Evolutionary conservation across 2,113 vertebrate species (phyloP).

Genomic region (Sinocyclocheilus anophthalmus): DNA sequence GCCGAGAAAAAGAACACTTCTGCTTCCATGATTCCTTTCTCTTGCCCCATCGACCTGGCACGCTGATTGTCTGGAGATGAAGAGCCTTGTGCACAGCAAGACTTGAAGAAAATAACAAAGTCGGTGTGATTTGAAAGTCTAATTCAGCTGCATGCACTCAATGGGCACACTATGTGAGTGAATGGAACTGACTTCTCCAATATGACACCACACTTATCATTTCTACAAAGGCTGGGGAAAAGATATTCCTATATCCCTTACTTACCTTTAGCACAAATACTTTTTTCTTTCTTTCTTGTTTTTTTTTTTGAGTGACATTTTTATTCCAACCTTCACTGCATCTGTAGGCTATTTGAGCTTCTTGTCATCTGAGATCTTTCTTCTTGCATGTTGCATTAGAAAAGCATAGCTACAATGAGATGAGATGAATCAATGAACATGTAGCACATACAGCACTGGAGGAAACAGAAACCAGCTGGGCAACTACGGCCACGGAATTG

Average conservation of each 20-base stretch:
- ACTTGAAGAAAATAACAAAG: slow-evolving; percentile 45
- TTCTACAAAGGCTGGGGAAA: background rate
- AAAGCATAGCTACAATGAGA: slow-evolving; percentile 17
- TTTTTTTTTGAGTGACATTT: background rate
- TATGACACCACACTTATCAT: slow-evolving; percentile 18
- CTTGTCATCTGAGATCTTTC: background rate
- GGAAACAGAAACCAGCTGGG: slow-evolving; percentile 27
- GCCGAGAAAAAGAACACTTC: slow-evolving; percentile 29
- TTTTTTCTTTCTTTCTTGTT: background rate
- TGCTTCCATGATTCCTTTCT: slow-evolving; percentile 22
- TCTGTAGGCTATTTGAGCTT: background rate
- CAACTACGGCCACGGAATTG: slow-evolving; percentile 7
- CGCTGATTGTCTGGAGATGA: slow-evolving; percentile 39
- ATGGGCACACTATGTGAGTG: slow-evolving; percentile 4
- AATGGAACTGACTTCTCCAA: slow-evolving; percentile 18
- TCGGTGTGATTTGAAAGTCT: slow-evolving; percentile 41
- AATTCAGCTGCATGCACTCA: slow-evolving; percentile 20
- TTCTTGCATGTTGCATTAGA: background rate
- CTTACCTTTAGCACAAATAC: background rate
- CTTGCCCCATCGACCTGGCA: slow-evolving; percentile 29
- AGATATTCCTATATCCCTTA: background rate
- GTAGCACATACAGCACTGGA: slow-evolving; percentile 1
- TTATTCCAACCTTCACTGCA: background rate
- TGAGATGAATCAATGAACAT: slow-evolving; percentile 20
- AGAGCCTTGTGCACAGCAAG: slow-evolving; percentile 37